Evolutionary conservation across 2,888 invertebrate genomes (phyloP).

Genomic region (Sphaeridia pumilis): DNA sequence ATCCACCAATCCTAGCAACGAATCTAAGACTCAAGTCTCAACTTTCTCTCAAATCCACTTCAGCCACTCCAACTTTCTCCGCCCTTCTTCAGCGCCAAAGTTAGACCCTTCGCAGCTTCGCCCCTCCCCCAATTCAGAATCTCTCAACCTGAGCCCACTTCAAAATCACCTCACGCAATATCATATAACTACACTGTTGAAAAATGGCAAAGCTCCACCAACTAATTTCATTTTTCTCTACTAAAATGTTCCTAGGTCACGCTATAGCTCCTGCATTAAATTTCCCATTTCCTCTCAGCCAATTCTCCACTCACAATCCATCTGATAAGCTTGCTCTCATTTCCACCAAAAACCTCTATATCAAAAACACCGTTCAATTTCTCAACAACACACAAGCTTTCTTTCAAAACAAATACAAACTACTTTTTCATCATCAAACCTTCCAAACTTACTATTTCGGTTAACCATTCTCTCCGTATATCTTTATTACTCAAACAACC

Average conservation of each 20-base stretch:
- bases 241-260: constrained; percentile 35
- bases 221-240: neutral
- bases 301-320: neutral
- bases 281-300: constrained; percentile 27
- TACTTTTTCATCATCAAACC: constrained; percentile 2
- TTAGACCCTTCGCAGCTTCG: neutral
- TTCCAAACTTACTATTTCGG: too few relatives aligned
- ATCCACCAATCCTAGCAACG: too few relatives aligned
- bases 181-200: neutral
- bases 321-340: neutral
- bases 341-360: neutral
- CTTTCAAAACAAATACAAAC: neutral
- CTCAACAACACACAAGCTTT: too few relatives aligned
- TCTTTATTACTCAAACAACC: too few relatives aligned
- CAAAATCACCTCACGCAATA: neutral
- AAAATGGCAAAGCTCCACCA: neutral
- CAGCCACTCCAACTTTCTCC: neutral
- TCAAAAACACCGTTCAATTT: constrained; percentile 2
- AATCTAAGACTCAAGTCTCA: too few relatives aligned
- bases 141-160: too few relatives aligned
- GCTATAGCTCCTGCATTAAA: too few relatives aligned
- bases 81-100: neutral
- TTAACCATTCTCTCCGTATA: too few relatives aligned
- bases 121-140: neutral
- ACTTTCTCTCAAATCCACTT: too few relatives aligned